Percentiles rank a stretch among this genome's conserved stretches.
These are phyloP conservation scores for Sitta europaea DNA, from an alignment of 2,113 vertebrate species.

Conservation along the genomic window DNA sequence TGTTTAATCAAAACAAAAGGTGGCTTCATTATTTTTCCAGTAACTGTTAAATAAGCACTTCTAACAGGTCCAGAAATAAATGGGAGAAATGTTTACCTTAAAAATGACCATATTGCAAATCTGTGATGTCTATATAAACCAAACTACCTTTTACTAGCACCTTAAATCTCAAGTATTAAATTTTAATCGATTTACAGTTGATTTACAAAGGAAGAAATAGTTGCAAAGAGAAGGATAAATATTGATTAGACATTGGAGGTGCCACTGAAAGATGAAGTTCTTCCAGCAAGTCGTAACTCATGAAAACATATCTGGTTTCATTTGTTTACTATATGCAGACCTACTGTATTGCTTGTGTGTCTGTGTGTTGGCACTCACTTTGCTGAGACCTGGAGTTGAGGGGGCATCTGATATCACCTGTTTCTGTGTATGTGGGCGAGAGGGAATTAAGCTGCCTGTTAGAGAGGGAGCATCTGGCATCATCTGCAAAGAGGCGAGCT, in stretches of 20 bases:
- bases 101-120: not conserved
- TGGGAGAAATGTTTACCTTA: not conserved
- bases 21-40: not conserved
- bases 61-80: not conserved
- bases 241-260: not conserved
- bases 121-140: fast-evolving
- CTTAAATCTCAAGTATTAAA: not conserved
- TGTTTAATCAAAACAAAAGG: not conserved
- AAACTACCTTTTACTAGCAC: not conserved
- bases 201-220: not conserved
- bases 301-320: not conserved
- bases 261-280: not conserved
- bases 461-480: slow-evolving; percentile 6
- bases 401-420: not conserved
- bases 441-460: not conserved
- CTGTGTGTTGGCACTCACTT: not conserved
- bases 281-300: not conserved
- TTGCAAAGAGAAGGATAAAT: not conserved
- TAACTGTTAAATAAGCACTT: not conserved
- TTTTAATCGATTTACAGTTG: not conserved
- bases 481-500: slow-evolving; percentile 6
- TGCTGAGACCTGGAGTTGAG: not conserved
- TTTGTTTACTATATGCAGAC: not conserved
- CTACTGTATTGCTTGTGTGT: not conserved
- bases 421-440: not conserved